Conservation (phyloP, 2,888 invertebrate genomes). For the Syritta pipiens region DNA sequence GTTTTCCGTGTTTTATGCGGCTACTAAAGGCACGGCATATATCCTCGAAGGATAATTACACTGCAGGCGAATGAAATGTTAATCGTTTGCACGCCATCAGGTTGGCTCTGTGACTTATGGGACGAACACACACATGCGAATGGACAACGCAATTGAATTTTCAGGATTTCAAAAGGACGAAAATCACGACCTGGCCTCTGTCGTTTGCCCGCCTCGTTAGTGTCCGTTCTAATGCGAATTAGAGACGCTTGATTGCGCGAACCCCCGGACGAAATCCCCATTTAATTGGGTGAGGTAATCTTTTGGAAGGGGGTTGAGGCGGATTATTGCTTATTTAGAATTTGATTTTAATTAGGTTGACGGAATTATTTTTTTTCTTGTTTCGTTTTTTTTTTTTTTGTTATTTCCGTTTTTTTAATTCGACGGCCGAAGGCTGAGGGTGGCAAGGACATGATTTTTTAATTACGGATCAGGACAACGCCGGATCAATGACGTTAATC, state of each 20-base stretch:
- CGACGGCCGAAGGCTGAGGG: neutral
- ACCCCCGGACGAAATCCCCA: neutral
- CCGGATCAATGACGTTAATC: conserved; percentile 15
- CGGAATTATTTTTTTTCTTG: conserved; percentile 1
- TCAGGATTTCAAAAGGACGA: too few species aligned
- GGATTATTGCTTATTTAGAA: conserved; percentile 31
- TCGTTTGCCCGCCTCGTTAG: neutral
- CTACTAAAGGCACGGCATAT: neutral
- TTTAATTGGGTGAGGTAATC: conserved; percentile 25
- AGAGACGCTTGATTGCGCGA: conserved; percentile 10
- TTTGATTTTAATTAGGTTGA: conserved; percentile 27
- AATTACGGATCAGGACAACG: conserved; percentile 14
- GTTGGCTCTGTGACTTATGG: conserved; percentile 10
- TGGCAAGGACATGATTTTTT: conserved; percentile 20
- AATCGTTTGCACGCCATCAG: conserved; percentile 28
- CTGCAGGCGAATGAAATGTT: conserved; percentile 26
- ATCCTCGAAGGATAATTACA: neutral
- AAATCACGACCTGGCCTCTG: too few species aligned
- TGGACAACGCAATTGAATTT: conserved; percentile 2
- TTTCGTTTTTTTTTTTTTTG: neutral
- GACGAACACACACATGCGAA: neutral
- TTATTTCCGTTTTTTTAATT: conserved; percentile 21
- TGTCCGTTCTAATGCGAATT: conserved; percentile 11
- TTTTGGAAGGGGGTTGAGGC: neutral
- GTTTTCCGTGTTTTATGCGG: neutral